Percentiles rank a stretch among this genome's conserved stretches.
Conservation (phyloP, 2,888 invertebrate genomes). For the Aphidoletes aphidimyza region DNA sequence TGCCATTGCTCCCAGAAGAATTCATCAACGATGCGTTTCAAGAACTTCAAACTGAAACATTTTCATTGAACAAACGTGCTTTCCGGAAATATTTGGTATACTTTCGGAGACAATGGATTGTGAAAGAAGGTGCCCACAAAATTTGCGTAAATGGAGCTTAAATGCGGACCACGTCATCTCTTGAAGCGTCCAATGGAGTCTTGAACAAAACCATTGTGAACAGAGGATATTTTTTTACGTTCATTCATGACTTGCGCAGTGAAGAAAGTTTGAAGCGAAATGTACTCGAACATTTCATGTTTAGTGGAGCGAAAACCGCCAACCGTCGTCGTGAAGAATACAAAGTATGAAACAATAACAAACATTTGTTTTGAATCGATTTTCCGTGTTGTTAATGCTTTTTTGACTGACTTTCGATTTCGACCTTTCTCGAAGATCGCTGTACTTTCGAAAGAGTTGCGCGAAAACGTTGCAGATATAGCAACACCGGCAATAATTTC, state of each 20-base stretch:
- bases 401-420: too few relatives aligned
- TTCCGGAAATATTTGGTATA: not conserved
- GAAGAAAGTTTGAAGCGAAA: not conserved
- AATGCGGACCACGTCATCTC: not conserved
- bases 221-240: not conserved
- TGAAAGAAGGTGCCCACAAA: not conserved
- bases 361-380: too few relatives aligned
- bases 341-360: too few relatives aligned
- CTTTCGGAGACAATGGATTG: not conserved
- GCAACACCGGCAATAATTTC: too few relatives aligned
- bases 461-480: too few relatives aligned
- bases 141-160: not conserved
- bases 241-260: not conserved
- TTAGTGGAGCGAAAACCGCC: not conserved
- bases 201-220: not conserved
- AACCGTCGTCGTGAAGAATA: not conserved
- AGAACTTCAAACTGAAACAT: not conserved
- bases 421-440: too few relatives aligned
- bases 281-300: not conserved
- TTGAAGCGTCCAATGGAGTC: not conserved
- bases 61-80: not conserved
- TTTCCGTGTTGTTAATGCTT: too few relatives aligned
- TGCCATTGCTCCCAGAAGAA: not conserved
- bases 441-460: too few relatives aligned
- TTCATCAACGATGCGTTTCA: not conserved